These are phyloP conservation scores for Ataeniobius toweri DNA, from an alignment of 2,797 vertebrate species.

Conservation along the genomic window DNA sequence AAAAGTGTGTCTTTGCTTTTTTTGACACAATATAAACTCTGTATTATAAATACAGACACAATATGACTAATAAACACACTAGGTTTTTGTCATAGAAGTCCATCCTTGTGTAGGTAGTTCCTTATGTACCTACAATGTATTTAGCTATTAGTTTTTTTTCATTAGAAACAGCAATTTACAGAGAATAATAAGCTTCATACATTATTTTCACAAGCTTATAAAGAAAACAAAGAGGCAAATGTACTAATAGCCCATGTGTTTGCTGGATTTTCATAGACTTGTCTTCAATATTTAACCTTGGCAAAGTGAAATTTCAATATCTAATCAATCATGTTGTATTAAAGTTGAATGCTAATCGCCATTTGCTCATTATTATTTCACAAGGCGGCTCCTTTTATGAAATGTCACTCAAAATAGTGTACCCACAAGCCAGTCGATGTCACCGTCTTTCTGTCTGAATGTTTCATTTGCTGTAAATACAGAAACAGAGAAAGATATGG, in stretches of 20 bases:
- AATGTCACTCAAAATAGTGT: slow-evolving; percentile 81
- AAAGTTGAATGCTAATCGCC: slow-evolving; percentile 77
- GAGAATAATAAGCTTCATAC: slow-evolving; percentile 16
- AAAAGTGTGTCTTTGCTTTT: slow-evolving; percentile 53
- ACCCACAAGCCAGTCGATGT: slow-evolving; percentile 80
- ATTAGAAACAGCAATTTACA: slow-evolving; percentile 14
- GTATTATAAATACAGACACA: slow-evolving; percentile 6
- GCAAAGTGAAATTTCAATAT: slow-evolving; percentile 71
- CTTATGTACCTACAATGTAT: slow-evolving; percentile 20
- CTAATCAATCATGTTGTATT: slow-evolving; percentile 72
- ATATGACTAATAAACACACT: neutral
- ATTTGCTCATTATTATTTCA: slow-evolving; percentile 79
- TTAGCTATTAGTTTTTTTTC: neutral
- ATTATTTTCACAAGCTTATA: slow-evolving; percentile 36
- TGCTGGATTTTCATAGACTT: slow-evolving; percentile 38
- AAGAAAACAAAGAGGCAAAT: slow-evolving; percentile 33
- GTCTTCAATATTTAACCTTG: slow-evolving; percentile 65
- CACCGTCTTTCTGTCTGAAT: slow-evolving; percentile 76
- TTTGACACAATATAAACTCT: neutral
- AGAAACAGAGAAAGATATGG: slow-evolving; percentile 77
- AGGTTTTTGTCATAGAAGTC: no score
- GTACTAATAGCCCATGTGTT: slow-evolving; percentile 40
- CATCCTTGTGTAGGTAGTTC: slow-evolving; percentile 18
- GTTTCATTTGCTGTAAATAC: slow-evolving; percentile 84
- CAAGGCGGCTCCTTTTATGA: slow-evolving; percentile 75